Conservation (phyloP, 2,888 invertebrate genomes). For the Morpho deidamia region DNA sequence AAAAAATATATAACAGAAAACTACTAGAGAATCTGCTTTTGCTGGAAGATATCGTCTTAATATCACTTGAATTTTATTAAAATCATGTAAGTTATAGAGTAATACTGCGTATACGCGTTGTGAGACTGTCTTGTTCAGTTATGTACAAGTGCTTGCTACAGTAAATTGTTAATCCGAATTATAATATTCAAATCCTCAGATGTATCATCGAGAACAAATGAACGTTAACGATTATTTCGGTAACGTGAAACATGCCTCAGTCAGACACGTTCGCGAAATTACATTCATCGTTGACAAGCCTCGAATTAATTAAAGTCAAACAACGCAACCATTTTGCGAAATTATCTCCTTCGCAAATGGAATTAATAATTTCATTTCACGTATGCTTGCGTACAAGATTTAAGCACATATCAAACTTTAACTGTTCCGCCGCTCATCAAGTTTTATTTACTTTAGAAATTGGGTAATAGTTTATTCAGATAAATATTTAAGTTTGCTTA, state of each 20-base stretch:
- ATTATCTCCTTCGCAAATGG: conserved; percentile 66
- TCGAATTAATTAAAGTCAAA: conserved; percentile 76
- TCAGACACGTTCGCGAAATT: conserved; percentile 60
- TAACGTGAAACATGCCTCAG: conserved; percentile 61
- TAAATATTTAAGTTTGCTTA: no score
- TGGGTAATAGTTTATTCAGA: background rate
- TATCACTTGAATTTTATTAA: no score
- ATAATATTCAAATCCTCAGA: background rate
- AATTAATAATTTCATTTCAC: conserved; percentile 65
- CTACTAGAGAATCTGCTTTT: no score
- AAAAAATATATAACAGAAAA: no score
- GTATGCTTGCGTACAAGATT: conserved; percentile 41
- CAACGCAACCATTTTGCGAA: conserved; percentile 64
- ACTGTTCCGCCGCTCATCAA: conserved; percentile 2
- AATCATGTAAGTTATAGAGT: no score
- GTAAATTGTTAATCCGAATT: background rate
- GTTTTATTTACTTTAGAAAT: background rate
- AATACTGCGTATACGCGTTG: no score
- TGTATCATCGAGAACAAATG: conserved; percentile 27
- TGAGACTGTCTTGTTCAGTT: no score
- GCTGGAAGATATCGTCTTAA: no score
- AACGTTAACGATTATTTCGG: conserved; percentile 51
- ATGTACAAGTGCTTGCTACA: no score
- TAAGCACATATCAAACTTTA: conserved; percentile 35
- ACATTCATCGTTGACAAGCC: conserved; percentile 70